Base-by-base conservation (phyloP, 2,797 vertebrate genomes). In the Knipowitschia caucasica region DNA sequence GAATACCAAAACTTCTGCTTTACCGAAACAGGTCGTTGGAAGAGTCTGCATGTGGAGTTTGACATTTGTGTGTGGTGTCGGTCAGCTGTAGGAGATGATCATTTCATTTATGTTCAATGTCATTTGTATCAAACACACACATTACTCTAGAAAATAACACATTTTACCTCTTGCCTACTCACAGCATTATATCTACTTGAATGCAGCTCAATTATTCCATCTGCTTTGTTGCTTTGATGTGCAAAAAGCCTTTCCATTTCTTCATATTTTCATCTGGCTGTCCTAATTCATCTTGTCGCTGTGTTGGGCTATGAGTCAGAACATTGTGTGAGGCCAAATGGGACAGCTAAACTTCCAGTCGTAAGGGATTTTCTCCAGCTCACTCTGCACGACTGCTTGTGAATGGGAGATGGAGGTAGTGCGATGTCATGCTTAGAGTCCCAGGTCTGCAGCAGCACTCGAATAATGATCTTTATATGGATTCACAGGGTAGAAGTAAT, bases 401-500 rank as follows among this genome's bases (percentile, higher is more conserved):
- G 61, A 74, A 65, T 52, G 35, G 21, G 20, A 50, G 26, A 26
- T 43, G 47, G 31, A 62, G 43, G 43, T 31, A 59, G 62, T 47
- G 53, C 75, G 60, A 64, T 72, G 73, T 34, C 42, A 53, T 62
- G 52, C 66, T 64, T 52, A 62, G 25, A 10, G 63, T 44, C 55
- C 42, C 45, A n/a, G 59, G 70, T 77, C 58, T 67, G 73, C 9
- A 20, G 27, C 10, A 30, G 45, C 45, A 47, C 24, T 17, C 4
- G 24, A 27, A 17, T 26, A 44, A 44, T 27, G 44, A 29, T 30
- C 15, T 15, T 9, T 20, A 11, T 29, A 18, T 29, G 30, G 53
- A 29, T 60, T 84, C 65, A 75, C 71, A 73, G 73, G 69, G 70
- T 73, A 78, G 62, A 69, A 54, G 34, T 62, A 74, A 78, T 59